These are phyloP conservation scores for Quadroppia sp. DNA, from an alignment of 2,888 invertebrate genomes.

Conservation along the genomic window DNA sequence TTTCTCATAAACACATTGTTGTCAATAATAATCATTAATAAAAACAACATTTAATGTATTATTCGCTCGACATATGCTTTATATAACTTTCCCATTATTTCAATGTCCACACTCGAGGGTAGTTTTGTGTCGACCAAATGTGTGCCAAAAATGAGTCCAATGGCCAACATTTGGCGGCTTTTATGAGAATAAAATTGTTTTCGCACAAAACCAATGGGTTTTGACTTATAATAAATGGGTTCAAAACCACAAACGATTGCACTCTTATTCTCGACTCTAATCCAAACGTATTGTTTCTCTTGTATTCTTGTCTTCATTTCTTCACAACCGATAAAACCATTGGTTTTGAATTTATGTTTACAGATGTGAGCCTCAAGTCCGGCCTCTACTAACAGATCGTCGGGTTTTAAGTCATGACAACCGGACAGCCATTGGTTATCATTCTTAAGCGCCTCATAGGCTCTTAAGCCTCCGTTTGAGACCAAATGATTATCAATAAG, in stretches of 20 bases:
- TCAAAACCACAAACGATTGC: constrained; percentile 10
- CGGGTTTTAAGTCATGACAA: background rate
- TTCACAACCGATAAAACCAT: constrained; percentile 3
- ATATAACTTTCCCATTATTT: constrained; percentile 7
- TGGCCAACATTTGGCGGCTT: background rate
- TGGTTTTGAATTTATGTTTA: background rate
- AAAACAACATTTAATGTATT: background rate
- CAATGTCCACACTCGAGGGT: background rate
- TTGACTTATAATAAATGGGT: constrained; percentile 18
- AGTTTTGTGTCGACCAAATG: background rate
- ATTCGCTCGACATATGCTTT: background rate
- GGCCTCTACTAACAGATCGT: constrained; percentile 1
- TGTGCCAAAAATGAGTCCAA: constrained; percentile 1
- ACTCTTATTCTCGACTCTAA: constrained; percentile 1
- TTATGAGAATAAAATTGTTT: constrained; percentile 4
- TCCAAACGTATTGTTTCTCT: constrained; percentile 10
- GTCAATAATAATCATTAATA: too few relatives aligned
- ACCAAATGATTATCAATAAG: background rate
- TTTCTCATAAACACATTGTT: too few relatives aligned
- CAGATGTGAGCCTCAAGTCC: constrained; percentile 1
- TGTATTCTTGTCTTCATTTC: background rate
- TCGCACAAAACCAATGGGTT: background rate
- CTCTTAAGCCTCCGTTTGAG: background rate
- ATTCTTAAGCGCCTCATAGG: constrained; percentile 20
- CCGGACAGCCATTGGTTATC: constrained; percentile 8